Conservation (phyloP, 2,113 vertebrate genomes). For the Silurus glanis region DNA sequence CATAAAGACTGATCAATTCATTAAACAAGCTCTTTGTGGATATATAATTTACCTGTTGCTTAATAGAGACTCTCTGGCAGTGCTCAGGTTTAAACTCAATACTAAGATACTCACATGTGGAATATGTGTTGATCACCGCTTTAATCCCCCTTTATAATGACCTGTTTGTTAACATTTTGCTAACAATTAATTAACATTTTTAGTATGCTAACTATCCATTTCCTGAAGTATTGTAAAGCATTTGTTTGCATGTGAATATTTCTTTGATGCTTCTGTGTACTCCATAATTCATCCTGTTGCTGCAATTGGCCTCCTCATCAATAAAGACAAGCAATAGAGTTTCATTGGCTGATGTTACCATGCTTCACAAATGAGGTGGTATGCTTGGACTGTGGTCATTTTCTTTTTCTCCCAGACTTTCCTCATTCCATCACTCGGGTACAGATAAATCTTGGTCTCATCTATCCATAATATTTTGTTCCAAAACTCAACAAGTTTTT, state of each 20-base stretch:
- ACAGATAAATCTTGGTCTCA: conserved; percentile 35
- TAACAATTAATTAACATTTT: background rate
- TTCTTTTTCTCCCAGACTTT: conserved; percentile 18
- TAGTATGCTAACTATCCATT: background rate
- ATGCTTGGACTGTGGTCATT: conserved; percentile 20
- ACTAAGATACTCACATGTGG: background rate
- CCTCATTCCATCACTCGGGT: conserved; percentile 17
- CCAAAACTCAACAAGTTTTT: conserved; percentile 26
- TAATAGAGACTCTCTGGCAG: background rate
- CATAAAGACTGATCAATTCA: background rate
- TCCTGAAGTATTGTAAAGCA: background rate
- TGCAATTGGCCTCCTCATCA: background rate
- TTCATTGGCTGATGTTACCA: conserved; percentile 23
- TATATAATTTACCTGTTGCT: background rate
- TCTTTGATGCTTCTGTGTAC: background rate
- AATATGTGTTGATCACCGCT: background rate
- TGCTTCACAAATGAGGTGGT: conserved; percentile 30
- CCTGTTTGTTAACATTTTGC: too few species aligned
- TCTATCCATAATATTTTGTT: conserved; percentile 33
- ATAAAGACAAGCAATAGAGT: conserved; percentile 17
- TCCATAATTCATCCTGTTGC: background rate
- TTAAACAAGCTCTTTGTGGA: background rate
- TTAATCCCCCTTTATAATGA: background rate
- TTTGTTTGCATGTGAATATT: conserved; percentile 4
- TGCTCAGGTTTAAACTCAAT: background rate